Evolutionary conservation across 2,797 vertebrate species (phyloP), one percentile per base, ranked within the genome.

Genomic region (Fundulus diaphanus): DNA sequence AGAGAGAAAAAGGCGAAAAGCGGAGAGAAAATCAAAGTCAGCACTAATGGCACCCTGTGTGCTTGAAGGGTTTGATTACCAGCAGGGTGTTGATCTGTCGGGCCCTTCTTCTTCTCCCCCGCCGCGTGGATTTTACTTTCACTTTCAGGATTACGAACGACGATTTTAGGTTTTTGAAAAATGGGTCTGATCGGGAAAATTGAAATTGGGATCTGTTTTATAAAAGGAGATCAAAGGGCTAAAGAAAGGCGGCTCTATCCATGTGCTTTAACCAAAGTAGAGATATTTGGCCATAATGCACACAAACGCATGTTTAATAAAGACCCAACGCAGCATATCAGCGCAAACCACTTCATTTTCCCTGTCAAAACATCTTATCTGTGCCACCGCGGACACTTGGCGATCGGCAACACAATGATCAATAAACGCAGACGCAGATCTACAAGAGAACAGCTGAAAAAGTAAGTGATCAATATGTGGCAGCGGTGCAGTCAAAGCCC

Each of bases 21-120:
- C 27, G 37, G 67, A 88, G 82, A 87, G 82, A 79, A 70, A 87
- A 84, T 90, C 87, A 81, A 82, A 89, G 86, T 85, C 78, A 29
- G 52, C 1, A 16, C 66, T 73, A 79, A 82, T 80, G 85, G 74
- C 70, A 27, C 72, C 68, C 75, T 68, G 73, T 57, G 70, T 74
- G 74, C 72, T 54, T 18, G 76, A 82, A 61, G 77, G 66, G 78
- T 85, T 82, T 88, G 84, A 88, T 85, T 72, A 73, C 46, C 85
- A 82, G 90, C 80, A 13, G 88, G 86, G 73, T 79, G 76, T 52
- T 85, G 84, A 88, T 86, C 77, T 75, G 78, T 78, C 83, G 73
- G 80, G 76, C 54, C 78, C 66, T 79, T 22, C 20, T 77, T 77
- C 70, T 73, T 77, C 73, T 59, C 61, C 63, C 7, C 48, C 52